Evolutionary conservation across 2,113 vertebrate genomes (phyloP), one percentile per base, ranked within the genome.

Genomic region (Perccottus glenii): DNA sequence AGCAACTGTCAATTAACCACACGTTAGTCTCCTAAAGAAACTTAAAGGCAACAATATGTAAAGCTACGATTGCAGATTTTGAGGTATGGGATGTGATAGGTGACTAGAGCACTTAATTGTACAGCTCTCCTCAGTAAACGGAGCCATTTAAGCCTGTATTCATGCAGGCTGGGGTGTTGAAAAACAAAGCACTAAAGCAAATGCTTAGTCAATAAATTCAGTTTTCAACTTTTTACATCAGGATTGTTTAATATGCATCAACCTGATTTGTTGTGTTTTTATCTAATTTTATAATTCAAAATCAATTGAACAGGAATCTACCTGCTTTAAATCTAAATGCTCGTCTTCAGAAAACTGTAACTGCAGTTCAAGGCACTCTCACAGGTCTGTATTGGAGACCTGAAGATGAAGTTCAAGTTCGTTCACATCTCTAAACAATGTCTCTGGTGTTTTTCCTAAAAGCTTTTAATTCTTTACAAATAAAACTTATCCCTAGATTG

Each of bases 341-440:
- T 81, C 78, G 36, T 84, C 70, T 76, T 65, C 78, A 77, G 66
- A 82, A 84, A 88, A 90, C 64, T 61, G 63, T 84, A 87, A 84
- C 79, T 80, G 75, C 86, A 75, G 67, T 84, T 88, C 81, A 91
- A 93, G 92, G 91, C 92, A 92, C 90, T 89, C 90, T 83, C 83
- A 57, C 83, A 89, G 85, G 84, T 83, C 73, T 52, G 38, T 46
- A 55, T 62, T 52, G 75, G 61, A 44, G 74, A 88, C 87, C 86
- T 87, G 81, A 83, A 85, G 84, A 75, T 81, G 75, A 86, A 90
- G 71, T 91, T 89, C 83, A 89, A 88, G 87, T 89, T 87, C 83
- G 64, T 87, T 86, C 78, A 74, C 62, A 82, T 87, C 81, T 82
- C 82, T 59, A 72, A 59, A 80, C 52, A 76, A 78, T 85, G 78